Evolutionary conservation across 2,797 vertebrate species (phyloP).

Genomic region (Botia kubotai): DNA sequence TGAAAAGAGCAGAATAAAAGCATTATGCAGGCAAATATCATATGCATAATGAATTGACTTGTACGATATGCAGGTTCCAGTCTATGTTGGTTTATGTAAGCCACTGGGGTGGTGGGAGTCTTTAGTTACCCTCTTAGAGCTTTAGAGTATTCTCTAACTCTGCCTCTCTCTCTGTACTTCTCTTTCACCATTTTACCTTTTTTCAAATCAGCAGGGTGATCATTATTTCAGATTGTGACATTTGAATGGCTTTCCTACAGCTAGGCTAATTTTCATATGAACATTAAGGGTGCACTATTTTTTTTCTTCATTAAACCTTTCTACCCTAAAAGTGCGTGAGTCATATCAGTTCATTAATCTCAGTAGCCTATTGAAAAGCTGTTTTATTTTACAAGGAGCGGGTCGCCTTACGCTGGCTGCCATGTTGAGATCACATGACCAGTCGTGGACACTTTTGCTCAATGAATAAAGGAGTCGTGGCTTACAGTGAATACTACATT

Average conservation of each 20-base stretch:
- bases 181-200: slow-evolving; percentile 4
- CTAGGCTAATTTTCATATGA: slow-evolving; percentile 3
- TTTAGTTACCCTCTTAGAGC: slow-evolving; percentile 35
- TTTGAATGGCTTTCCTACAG: slow-evolving; percentile 18
- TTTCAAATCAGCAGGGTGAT: slow-evolving; percentile 14
- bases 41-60: slow-evolving; percentile 36
- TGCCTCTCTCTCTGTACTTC: slow-evolving; percentile 11
- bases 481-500: not conserved
- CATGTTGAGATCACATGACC: not conserved
- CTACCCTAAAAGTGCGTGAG: not conserved
- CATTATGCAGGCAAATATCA: too few relatives aligned
- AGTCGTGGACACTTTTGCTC: not conserved
- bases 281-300: not conserved
- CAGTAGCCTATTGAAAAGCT: not conserved
- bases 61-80: slow-evolving; percentile 49
- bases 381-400: not conserved
- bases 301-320: not conserved
- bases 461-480: not conserved
- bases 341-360: not conserved
- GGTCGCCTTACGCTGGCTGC: not conserved
- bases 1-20: slow-evolving; percentile 44
- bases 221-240: slow-evolving; percentile 28
- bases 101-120: slow-evolving; percentile 36
- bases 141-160: slow-evolving; percentile 7
- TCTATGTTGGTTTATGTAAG: slow-evolving; percentile 49